These are phyloP conservation scores for Botia kubotai DNA, from an alignment of 2,797 vertebrate genomes.

Conservation along the genomic window DNA sequence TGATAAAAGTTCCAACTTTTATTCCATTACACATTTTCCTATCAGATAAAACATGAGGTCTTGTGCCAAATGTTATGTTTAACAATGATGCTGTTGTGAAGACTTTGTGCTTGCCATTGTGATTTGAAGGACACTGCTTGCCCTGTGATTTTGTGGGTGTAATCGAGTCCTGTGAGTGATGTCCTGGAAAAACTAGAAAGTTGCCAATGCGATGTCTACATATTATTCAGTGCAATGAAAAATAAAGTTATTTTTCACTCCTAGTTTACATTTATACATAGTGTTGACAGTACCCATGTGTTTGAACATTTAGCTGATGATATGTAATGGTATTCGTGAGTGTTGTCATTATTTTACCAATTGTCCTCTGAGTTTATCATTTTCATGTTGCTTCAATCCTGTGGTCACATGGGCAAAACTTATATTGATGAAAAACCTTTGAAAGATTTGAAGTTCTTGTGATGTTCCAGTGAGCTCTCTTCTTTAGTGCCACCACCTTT, in stretches of 20 bases:
- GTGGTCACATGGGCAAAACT: not conserved
- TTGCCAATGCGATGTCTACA: not conserved
- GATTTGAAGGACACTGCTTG: not conserved
- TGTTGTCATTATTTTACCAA: not conserved
- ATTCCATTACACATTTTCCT: not conserved
- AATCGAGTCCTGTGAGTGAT: not conserved
- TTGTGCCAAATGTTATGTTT: not conserved
- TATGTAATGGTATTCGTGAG: not conserved
- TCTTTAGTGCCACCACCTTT: slow-evolving; percentile 3
- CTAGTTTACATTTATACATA: not conserved
- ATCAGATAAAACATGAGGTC: not conserved
- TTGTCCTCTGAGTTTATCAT: not conserved
- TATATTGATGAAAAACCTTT: not conserved
- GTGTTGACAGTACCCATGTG: not conserved
- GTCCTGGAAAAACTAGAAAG: not conserved
- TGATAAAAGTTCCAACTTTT: not conserved
- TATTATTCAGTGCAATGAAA: not conserved
- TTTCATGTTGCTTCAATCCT: not conserved
- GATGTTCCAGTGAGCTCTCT: slow-evolving; percentile 58
- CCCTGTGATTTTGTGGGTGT: not conserved
- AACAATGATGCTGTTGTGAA: not conserved
- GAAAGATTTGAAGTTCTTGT: not conserved
- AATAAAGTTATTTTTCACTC: not conserved
- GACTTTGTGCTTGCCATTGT: not conserved
- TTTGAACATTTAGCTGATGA: slow-evolving; percentile 1